Conservation (phyloP, 2,113 vertebrate genomes). For the Rhadina sibilatrix region DNA sequence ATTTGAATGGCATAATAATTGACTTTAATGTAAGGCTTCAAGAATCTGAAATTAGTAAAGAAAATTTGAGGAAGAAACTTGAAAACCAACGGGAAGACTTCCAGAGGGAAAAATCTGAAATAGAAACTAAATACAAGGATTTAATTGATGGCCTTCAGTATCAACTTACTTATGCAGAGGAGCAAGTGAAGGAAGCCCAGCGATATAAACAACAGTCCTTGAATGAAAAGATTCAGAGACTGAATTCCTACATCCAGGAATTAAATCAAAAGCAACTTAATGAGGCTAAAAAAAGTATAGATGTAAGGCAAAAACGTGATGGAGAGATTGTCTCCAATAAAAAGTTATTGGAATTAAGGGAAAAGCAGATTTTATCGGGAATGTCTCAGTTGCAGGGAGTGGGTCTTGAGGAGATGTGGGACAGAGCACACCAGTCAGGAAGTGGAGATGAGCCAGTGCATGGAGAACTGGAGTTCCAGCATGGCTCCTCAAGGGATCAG, state of each 20-base stretch:
- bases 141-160: slow-evolving; percentile 61
- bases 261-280: slow-evolving; percentile 64
- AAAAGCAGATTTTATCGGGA: not conserved
- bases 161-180: slow-evolving; percentile 58
- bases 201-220: slow-evolving; percentile 74
- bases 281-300: slow-evolving; percentile 32
- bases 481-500: not conserved
- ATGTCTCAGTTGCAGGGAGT: not conserved
- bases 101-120: slow-evolving; percentile 62
- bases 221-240: slow-evolving; percentile 66
- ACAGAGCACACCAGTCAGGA: not conserved
- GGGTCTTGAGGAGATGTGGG: slow-evolving; percentile 42
- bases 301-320: slow-evolving; percentile 13
- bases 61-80: slow-evolving; percentile 59
- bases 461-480: slow-evolving; percentile 56
- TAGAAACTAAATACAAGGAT: slow-evolving; percentile 61
- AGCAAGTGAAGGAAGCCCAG: slow-evolving; percentile 67
- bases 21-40: slow-evolving; percentile 40
- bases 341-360: slow-evolving; percentile 49
- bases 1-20: slow-evolving; percentile 46
- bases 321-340: slow-evolving; percentile 52
- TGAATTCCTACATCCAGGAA: slow-evolving; percentile 56
- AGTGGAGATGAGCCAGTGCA: slow-evolving; percentile 37
- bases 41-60: slow-evolving; percentile 42
- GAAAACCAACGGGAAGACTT: slow-evolving; percentile 65